A percentile compares a stretch with the other conserved stretches of the same genome.
These are phyloP conservation scores for Triplophysa bombifrons DNA, from an alignment of 2,797 vertebrate genomes.

Conservation along the genomic window DNA sequence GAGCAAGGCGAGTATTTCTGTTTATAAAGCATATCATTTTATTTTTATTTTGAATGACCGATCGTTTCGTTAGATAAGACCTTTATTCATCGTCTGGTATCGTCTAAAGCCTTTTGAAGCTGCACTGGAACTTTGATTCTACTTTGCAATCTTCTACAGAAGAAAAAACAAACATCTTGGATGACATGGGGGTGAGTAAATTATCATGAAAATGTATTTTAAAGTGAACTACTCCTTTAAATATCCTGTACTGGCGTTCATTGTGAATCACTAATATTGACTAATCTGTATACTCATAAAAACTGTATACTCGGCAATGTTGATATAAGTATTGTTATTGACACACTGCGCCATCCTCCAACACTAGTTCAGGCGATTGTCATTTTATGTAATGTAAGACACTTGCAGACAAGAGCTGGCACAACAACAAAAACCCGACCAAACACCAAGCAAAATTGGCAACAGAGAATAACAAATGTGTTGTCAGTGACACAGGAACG, in stretches of 20 bases:
- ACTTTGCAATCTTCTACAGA: too few species aligned
- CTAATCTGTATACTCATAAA: background rate
- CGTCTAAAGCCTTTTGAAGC: too few species aligned
- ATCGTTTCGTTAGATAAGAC: too few species aligned
- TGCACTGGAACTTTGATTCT: too few species aligned
- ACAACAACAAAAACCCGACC: background rate
- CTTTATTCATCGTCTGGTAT: too few species aligned
- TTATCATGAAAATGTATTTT: too few species aligned
- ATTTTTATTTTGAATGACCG: too few species aligned
- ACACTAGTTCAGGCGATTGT: background rate
- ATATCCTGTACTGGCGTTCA: background rate
- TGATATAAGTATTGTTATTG: background rate
- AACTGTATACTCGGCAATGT: background rate
- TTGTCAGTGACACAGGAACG: slow-evolving; percentile 17
- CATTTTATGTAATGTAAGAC: background rate
- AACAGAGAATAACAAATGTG: slow-evolving; percentile 46
- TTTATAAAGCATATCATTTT: too few species aligned
- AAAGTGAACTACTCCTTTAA: too few species aligned
- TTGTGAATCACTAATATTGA: background rate
- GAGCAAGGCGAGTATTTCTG: too few species aligned
- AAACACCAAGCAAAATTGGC: background rate
- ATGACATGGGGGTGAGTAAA: too few species aligned
- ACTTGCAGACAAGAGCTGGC: background rate
- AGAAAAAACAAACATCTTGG: too few species aligned
- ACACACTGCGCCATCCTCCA: background rate